Evolutionary conservation across 2,888 invertebrate genomes (phyloP), one percentile per base, ranked within the genome.

Genomic region (Podotricha telesiphe): DNA sequence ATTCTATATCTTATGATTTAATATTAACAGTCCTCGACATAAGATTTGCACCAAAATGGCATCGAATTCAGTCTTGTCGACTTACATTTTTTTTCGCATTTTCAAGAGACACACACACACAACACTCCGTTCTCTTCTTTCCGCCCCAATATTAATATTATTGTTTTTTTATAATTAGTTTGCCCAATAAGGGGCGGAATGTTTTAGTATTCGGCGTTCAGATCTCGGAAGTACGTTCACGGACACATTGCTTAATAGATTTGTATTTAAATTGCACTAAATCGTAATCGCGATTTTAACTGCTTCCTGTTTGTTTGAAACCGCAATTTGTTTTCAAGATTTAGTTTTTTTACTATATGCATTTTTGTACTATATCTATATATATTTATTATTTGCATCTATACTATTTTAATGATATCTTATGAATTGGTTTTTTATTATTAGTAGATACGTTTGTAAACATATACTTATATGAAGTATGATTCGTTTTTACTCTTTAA

Each of bases 291-390:
- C 11, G n/a, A 47, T 11, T 55, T 56, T 48, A 17, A 50, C 19
- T 11, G 48, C 61, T 69, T 69, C 69, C 69, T 69, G 69, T 62
- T 69, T 69, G 28, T 65, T 37, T 42, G 28, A 68, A 55, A 48
- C 8, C 40, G 51, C 51, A 45, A 37, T 55, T 40, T 55, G 47
- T 61, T 55, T 65, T 53, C 37, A 28, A 37, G 20, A 37, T 48
- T 58, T 58, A 22, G 19, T 37, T 66, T 28, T 53, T 34, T 62
- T 10, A 6, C 6, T 4, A 2, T 28, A 28, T 4, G 28, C 28
- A 28, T 28, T n/a, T n/a, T n/a, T n/a, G n/a, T 17, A n/a, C 8
- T 34, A 55, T 7, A 13, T 55, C 6, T 47, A 17, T 37, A 17
- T n/a, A n/a, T n/a, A 55, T 34, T 55, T 55, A 34, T 55, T 55